A percentile compares a stretch with the other conserved stretches of the same genome.
phyloP scores from a whole-genome alignment of 2,888 invertebrate genomes.

The Glaucopsyche alexis region DNA sequence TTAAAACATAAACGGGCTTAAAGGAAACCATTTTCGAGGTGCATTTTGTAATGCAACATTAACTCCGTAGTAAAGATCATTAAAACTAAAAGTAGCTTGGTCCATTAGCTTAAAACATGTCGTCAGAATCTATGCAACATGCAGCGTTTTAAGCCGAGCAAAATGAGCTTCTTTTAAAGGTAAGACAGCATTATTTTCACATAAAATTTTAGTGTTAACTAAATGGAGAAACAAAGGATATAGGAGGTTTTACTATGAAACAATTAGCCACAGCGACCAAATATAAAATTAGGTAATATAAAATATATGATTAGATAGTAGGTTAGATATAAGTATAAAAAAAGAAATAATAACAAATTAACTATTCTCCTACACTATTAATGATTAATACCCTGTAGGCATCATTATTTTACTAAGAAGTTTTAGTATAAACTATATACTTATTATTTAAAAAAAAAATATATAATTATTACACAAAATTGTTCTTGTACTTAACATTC shows the following conservation, averaged over 20 bases:
- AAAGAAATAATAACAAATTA: too few relatives aligned
- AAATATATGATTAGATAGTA: too few relatives aligned
- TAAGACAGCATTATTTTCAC: conserved; percentile 20
- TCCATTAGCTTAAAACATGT: conserved; percentile 62
- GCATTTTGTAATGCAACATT: conserved; percentile 62
- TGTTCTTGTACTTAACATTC: background rate
- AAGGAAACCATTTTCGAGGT: conserved; percentile 52
- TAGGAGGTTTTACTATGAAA: background rate
- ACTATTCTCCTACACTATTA: too few relatives aligned
- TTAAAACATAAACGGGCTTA: conserved; percentile 37
- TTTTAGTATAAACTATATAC: too few relatives aligned
- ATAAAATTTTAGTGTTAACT: conserved; percentile 6
- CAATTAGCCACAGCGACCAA: background rate
- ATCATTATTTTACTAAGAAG: too few relatives aligned
- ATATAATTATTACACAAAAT: background rate
- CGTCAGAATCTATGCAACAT: conserved; percentile 48
- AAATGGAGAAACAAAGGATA: background rate
- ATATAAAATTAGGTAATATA: background rate
- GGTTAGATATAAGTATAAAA: too few relatives aligned
- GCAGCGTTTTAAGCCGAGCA: conserved; percentile 31
- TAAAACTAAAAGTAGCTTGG: conserved; percentile 70
- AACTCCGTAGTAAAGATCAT: conserved; percentile 66
- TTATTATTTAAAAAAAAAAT: too few relatives aligned
- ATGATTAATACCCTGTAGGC: too few relatives aligned
- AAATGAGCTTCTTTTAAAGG: conserved; percentile 24